Conservation (phyloP, 2,797 vertebrate species). For the Cryptoprocta ferox region DNA sequence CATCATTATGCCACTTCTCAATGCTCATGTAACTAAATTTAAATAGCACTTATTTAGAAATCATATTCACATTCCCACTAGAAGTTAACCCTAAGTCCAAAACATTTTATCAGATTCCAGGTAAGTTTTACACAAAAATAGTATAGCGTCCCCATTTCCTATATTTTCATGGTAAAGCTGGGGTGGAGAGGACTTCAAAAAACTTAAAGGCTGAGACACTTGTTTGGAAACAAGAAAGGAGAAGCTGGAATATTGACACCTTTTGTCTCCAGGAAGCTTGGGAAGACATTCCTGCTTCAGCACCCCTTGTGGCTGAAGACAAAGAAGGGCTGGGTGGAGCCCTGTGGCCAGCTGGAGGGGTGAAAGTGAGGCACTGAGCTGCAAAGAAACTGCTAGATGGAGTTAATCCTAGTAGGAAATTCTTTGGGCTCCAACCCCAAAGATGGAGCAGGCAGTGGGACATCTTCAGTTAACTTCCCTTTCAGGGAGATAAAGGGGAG, state of each 20-base stretch:
- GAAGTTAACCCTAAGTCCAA: neutral
- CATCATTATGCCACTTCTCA: neutral
- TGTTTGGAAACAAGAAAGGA: neutral
- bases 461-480: neutral
- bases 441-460: neutral
- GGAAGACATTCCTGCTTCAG: neutral
- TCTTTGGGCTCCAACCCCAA: neutral
- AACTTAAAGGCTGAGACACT: neutral
- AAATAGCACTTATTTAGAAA: neutral
- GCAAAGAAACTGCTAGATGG: neutral
- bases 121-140: neutral
- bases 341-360: neutral
- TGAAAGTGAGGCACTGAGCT: neutral
- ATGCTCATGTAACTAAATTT: neutral
- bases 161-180: neutral
- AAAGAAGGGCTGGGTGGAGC: neutral
- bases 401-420: neutral
- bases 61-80: neutral
- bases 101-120: neutral
- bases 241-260: neutral
- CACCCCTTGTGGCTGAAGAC: neutral
- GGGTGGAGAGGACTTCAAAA: neutral
- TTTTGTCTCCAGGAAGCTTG: neutral
- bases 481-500: neutral
- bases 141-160: neutral